These are phyloP conservation scores for Melanotaenia maccullochi DNA, from an alignment of 2,797 vertebrate genomes.

Conservation along the genomic window DNA sequence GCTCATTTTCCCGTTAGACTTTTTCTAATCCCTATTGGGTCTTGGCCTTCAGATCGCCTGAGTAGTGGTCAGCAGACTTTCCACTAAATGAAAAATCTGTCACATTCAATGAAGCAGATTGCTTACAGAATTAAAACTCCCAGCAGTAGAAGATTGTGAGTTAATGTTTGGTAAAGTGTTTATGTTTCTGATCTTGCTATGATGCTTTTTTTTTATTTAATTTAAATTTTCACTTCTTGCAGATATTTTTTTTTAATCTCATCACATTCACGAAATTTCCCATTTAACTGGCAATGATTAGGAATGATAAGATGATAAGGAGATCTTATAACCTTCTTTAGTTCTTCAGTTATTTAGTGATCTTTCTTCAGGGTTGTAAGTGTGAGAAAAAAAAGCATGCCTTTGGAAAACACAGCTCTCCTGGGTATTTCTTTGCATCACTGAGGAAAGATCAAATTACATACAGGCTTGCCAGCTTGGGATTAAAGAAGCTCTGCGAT, in stretches of 20 bases:
- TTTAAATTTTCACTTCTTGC: constrained; percentile 29
- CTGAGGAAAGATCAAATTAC: constrained; percentile 48
- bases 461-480: constrained; percentile 16
- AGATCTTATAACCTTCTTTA: neutral
- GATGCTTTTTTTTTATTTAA: constrained; percentile 3
- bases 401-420: constrained; percentile 27
- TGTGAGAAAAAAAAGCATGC: constrained; percentile 12
- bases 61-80: constrained; percentile 45
- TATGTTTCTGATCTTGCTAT: neutral
- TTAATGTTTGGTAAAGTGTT: neutral
- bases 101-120: constrained; percentile 45
- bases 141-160: constrained; percentile 5
- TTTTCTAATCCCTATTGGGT: constrained; percentile 64
- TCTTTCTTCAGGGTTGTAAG: constrained; percentile 17
- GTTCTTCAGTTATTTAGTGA: constrained; percentile 11
- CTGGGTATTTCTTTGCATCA: constrained; percentile 43
- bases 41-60: constrained; percentile 64
- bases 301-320: constrained; percentile 30
- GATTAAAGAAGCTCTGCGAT: constrained; percentile 55
- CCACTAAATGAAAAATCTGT: constrained; percentile 54
- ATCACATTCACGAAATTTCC: constrained; percentile 22
- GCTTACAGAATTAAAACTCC: constrained; percentile 19
- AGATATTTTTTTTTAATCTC: constrained; percentile 31
- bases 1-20: constrained; percentile 54
- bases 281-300: constrained; percentile 17